Evolutionary conservation across 2,888 invertebrate species (phyloP), one percentile per base, ranked within the genome.

Genomic region (Corythucha ciliata): DNA sequence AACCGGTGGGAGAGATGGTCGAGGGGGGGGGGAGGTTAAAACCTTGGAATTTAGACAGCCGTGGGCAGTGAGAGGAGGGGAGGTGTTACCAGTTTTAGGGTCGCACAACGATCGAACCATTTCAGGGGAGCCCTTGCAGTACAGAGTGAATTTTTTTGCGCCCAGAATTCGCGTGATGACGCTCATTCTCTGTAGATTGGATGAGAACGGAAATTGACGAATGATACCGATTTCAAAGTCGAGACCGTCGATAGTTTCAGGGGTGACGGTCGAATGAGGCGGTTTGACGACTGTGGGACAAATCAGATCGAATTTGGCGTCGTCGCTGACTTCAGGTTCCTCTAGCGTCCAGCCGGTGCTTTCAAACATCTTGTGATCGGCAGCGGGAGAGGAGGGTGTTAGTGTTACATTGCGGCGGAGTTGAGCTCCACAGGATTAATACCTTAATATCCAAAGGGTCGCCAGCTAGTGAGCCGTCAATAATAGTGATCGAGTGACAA

Each of bases 381-480:
- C 22, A 40, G 21, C 14, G 10, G 22, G 14, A 10, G 27, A 14
- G 44, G 2, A 25, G 12, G 32, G 8, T 42, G 20, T 29, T 8
- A 25, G 42, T n/a, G n/a, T n/a, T n/a, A n/a, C n/a, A n/a, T 7
- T 5, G 26, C n/a, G 12, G 10, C 7, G 27, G 6, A 10, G 12
- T 20, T 6, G 24, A 33, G n/a, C 37, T 33, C 12, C 6, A 36
- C 10, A 33, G 12, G 39, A 36, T n/a, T n/a, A 45, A 27, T 51
- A 80, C 80, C 73, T 89, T 92, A 24, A 97, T 72, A 67, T 98
- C 97, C 21, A 98, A 70, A 0, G 97, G 97, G 70, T 98, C 97
- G 0, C 97, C 97, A 34, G 83, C 82, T 48, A 91, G 72, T 63
- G 82, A 79, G 0, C 83, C 85, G 58, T 92, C 85, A 58, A 98